These are phyloP conservation scores for Mycetomoellerius zeteki DNA, from an alignment of 1,140 invertebrate species.

Conservation along the genomic window DNA sequence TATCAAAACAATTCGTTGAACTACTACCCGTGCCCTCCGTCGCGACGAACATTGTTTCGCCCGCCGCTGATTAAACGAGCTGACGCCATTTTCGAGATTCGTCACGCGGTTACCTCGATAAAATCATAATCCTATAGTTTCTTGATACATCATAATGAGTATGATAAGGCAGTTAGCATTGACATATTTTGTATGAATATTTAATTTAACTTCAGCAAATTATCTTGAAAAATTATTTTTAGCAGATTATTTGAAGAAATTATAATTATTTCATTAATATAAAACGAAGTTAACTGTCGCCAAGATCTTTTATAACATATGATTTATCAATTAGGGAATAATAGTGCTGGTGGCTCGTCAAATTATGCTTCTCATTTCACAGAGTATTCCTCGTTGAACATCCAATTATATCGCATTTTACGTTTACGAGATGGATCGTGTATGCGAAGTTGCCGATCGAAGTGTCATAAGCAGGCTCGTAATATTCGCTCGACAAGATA, in stretches of 20 bases:
- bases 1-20: conserved; percentile 86
- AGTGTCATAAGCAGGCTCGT: conserved; percentile 66
- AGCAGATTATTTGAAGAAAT: neutral
- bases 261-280: neutral
- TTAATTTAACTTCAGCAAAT: neutral
- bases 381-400: neutral
- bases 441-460: conserved; percentile 55
- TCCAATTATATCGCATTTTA: conserved; percentile 24
- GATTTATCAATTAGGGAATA: conserved; percentile 24
- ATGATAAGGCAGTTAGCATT: neutral
- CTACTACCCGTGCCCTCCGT: conserved; percentile 70
- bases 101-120: conserved; percentile 20
- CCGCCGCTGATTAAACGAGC: conserved; percentile 77
- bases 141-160: neutral
- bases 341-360: neutral
- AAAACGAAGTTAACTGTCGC: neutral
- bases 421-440: conserved; percentile 20
- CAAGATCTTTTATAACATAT: neutral
- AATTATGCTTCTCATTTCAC: neutral
- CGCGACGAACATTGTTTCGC: conserved; percentile 70
- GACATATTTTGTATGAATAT: neutral
- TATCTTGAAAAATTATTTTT: neutral
- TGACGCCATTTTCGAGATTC: conserved; percentile 57
- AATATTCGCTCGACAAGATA: conserved; percentile 80
- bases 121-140: conserved; percentile 12